Conservation (phyloP, 2,113 vertebrate genomes). For the Barnardius zonarius region DNA sequence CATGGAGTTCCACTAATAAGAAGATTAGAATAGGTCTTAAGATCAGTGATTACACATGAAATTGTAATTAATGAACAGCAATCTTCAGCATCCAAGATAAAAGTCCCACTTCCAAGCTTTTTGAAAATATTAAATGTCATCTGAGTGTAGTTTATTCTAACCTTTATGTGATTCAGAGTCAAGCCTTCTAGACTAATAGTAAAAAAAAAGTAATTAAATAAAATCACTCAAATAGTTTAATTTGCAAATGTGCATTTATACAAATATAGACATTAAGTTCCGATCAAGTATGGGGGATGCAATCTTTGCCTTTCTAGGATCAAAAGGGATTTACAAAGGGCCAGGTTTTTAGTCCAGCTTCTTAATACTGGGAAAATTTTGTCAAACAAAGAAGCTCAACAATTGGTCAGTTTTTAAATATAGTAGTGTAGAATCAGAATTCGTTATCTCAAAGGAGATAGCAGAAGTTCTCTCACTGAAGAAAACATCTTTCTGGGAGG, state of each 20-base stretch:
- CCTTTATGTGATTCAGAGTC: neutral
- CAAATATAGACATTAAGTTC: neutral
- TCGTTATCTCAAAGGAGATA: neutral
- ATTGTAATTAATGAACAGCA: neutral
- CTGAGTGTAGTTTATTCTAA: neutral
- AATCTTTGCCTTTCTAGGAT: neutral
- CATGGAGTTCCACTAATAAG: neutral
- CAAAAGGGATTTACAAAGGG: neutral
- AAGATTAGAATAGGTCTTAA: neutral
- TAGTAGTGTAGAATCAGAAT: neutral
- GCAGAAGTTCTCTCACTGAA: neutral
- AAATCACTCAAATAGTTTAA: neutral
- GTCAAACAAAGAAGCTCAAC: neutral
- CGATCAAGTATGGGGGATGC: neutral
- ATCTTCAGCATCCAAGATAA: neutral
- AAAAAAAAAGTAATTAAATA: neutral
- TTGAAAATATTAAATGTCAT: neutral
- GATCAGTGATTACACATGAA: neutral
- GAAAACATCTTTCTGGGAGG: neutral
- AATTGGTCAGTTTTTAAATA: neutral
- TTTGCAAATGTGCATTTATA: neutral
- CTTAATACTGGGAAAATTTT: neutral
- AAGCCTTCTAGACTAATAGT: neutral
- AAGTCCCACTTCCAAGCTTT: neutral
- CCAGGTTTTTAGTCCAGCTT: neutral